phyloP scores from a whole-genome alignment of 2,113 vertebrate species.

The Microtus richardsoni region DNA sequence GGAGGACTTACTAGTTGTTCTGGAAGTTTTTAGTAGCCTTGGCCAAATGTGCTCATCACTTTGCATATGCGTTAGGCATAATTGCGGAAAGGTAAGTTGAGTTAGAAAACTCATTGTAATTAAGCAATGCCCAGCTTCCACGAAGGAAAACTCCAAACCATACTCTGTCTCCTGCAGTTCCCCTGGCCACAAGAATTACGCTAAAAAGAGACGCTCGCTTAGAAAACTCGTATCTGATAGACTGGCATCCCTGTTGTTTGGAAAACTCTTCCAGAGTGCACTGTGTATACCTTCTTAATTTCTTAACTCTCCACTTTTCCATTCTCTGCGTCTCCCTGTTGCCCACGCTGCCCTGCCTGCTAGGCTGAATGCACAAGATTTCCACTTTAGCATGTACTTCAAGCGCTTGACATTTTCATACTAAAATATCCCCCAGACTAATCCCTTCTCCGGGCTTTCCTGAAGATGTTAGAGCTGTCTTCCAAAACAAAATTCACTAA shows the following conservation, averaged over 20 bases:
- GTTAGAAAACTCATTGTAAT: background rate
- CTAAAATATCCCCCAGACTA: constrained; percentile 49
- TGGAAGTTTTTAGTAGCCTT: background rate
- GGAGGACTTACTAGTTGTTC: background rate
- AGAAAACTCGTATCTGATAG: background rate
- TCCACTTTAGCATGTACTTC: background rate
- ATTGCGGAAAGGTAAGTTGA: background rate
- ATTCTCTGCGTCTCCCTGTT: background rate
- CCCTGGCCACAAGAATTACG: background rate
- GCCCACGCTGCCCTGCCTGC: background rate
- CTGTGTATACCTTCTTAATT: background rate
- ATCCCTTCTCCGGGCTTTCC: constrained; percentile 23
- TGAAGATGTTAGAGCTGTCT: constrained; percentile 50
- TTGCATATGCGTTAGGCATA: background rate
- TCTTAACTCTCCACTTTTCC: background rate
- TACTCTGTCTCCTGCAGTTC: background rate
- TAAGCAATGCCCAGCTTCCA: background rate
- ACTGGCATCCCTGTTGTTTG: background rate
- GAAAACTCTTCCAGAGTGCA: background rate
- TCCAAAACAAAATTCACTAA: constrained; percentile 35
- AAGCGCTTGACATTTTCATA: constrained; percentile 28
- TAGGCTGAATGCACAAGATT: background rate
- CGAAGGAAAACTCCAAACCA: background rate
- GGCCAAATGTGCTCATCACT: background rate
- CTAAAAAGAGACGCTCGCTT: background rate